Evolutionary conservation across 1,140 invertebrate genomes (phyloP), one percentile per base, ranked within the genome.

Genomic region (Stenopsyche tienmushanensis): DNA sequence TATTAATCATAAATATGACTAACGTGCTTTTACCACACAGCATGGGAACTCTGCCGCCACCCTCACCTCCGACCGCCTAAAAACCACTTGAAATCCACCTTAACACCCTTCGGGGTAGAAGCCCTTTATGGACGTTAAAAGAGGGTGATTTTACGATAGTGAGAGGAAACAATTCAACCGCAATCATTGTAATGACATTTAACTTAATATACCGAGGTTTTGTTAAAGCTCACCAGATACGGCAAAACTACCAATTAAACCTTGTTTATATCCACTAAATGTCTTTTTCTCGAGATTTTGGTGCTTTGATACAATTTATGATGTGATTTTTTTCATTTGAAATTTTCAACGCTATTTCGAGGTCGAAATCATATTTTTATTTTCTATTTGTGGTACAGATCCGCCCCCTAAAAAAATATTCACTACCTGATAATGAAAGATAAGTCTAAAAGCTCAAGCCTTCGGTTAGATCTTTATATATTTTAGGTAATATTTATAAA

Each of bases 1-100:
- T 65, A 67, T 67, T 67, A 67, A 67, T 67, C 65, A 63, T 55
- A 67, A 67, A 67, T 63, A 55, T 68, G 66, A 68, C 66, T 64
- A 68, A 68, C 29, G 58, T 20, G n/a, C 57, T 60, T 47, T 8
- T 47, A 20, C 44, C 44, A 15, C 44, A 8, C 57, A 60, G 57
- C 57, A 60, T 60, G 57, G 25, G 57, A 60, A 60, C 57, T 21
- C 44, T 2, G 8, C 55, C 55, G 39, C 41, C 55, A 3, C 29
- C 52, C 21, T n/a, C n/a, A n/a, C n/a, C n/a, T 24, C 10, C 26
- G 44, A 60, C 42, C 39, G 18, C 39, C 34, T 39, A 44, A n/a
- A n/a, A n/a, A 29, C 54, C 54, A 10, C 2, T 42, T 29, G 15
- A 57, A 42, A 41, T 26, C 50, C 18, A 20, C 58, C 20, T 15